A percentile compares a stretch with the other conserved stretches of the same genome.
phyloP scores from a whole-genome alignment of 2,797 vertebrate genomes.

The Cuculus canorus region DNA sequence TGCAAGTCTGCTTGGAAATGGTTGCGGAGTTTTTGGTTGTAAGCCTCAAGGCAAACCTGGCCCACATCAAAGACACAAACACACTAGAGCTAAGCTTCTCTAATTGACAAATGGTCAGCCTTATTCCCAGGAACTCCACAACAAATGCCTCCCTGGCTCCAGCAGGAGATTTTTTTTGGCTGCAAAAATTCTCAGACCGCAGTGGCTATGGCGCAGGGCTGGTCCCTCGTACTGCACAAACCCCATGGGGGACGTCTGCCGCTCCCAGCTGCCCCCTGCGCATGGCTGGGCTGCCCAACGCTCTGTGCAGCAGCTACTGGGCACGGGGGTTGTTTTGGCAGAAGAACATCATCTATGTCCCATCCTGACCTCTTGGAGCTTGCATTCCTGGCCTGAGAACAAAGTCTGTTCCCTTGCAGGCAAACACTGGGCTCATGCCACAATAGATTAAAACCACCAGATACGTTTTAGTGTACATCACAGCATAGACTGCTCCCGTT shows the following conservation, averaged over 20 bases:
- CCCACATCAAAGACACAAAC: background rate
- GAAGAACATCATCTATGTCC: background rate
- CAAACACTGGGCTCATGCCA: background rate
- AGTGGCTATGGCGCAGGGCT: background rate
- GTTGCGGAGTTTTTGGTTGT: background rate
- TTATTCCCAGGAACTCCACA: background rate
- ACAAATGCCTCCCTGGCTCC: background rate
- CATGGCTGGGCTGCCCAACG: fast-evolving
- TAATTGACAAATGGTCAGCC: background rate
- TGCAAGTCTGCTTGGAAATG: background rate
- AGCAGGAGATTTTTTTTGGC: background rate
- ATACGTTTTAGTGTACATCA: background rate
- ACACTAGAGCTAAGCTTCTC: background rate
- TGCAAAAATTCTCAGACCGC: background rate
- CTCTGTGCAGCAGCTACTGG: background rate
- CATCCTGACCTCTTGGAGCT: background rate
- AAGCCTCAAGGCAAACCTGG: background rate
- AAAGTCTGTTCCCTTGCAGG: background rate
- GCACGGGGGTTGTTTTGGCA: background rate
- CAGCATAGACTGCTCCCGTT: background rate
- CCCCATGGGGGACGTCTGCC: background rate
- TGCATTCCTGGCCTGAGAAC: background rate
- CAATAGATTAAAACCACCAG: background rate
- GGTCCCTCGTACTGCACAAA: background rate
- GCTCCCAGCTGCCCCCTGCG: fast-evolving